These are phyloP conservation scores for Dendronephthya gigantea DNA, from an alignment of 64 coral and sea anemone genomes.

Conservation along the genomic window DNA sequence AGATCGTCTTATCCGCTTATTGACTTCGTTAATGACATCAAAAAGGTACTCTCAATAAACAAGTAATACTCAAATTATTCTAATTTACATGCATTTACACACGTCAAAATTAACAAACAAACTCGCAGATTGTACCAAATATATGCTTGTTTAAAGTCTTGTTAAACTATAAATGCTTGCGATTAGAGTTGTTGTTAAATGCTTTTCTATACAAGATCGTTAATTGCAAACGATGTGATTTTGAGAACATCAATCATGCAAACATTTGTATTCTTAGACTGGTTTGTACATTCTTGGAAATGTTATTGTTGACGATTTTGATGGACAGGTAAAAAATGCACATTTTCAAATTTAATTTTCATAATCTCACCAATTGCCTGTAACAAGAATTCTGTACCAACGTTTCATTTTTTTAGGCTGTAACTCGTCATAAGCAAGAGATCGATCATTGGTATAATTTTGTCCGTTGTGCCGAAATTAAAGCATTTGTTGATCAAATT, in stretches of 20 bases:
- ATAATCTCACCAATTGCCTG: not conserved
- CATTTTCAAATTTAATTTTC: not conserved
- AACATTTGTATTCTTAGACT: constrained; percentile 34
- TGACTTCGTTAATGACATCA: constrained; percentile 97
- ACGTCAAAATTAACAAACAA: too few species aligned
- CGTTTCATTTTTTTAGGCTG: too few species aligned
- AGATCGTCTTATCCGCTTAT: constrained; percentile 85
- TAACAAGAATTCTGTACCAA: too few species aligned
- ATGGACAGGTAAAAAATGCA: constrained; percentile 36
- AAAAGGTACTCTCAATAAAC: constrained; percentile 57
- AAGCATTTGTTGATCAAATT: constrained; percentile 86
- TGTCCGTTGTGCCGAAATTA: constrained; percentile 80
- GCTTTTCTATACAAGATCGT: too few species aligned
- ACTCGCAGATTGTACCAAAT: too few species aligned
- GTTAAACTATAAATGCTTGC: too few species aligned
- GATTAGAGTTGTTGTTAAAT: too few species aligned
- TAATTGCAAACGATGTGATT: too few species aligned
- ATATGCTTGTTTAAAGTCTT: too few species aligned
- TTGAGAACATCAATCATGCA: not conserved
- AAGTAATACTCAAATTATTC: too few species aligned
- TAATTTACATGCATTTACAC: too few species aligned
- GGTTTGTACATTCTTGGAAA: constrained; percentile 89
- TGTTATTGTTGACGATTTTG: constrained; percentile 61
- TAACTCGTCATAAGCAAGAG: constrained; percentile 28
- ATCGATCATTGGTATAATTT: constrained; percentile 72